Evolutionary conservation across 2,113 vertebrate species (phyloP).

Genomic region (Dromaius novaehollandiae): DNA sequence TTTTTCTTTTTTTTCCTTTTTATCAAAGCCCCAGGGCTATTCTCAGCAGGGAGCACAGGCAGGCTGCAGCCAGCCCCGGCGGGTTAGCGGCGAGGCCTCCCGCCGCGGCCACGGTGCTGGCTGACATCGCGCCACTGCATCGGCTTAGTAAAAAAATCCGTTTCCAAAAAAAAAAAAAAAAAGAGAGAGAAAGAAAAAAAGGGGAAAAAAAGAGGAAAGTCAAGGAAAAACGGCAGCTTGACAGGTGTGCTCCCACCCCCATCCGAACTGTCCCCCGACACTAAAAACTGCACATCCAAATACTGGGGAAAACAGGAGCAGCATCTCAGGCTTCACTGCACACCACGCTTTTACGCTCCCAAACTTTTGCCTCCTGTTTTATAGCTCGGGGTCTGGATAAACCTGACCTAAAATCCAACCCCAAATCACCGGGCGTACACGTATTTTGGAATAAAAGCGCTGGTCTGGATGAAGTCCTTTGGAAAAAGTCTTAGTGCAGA

Average conservation of each 20-base stretch:
- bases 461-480: background rate
- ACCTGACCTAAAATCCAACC: too few relatives aligned
- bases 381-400: background rate
- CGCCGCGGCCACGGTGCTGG: too few relatives aligned
- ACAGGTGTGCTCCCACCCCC: too few relatives aligned
- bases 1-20: background rate
- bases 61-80: background rate
- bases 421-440: background rate
- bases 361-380: background rate
- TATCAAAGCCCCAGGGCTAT: background rate
- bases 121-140: too few relatives aligned
- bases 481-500: accelerated
- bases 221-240: too few relatives aligned
- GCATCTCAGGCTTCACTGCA: accelerated
- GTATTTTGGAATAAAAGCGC: background rate
- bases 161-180: too few relatives aligned
- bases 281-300: accelerated
- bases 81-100: background rate
- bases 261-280: background rate
- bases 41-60: background rate
- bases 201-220: too few relatives aligned
- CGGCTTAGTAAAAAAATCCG: too few relatives aligned
- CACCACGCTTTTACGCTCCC: background rate
- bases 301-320: background rate
- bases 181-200: too few relatives aligned